Conservation (phyloP, 2,113 vertebrate species). For the Gymnobelideus leadbeateri region DNA sequence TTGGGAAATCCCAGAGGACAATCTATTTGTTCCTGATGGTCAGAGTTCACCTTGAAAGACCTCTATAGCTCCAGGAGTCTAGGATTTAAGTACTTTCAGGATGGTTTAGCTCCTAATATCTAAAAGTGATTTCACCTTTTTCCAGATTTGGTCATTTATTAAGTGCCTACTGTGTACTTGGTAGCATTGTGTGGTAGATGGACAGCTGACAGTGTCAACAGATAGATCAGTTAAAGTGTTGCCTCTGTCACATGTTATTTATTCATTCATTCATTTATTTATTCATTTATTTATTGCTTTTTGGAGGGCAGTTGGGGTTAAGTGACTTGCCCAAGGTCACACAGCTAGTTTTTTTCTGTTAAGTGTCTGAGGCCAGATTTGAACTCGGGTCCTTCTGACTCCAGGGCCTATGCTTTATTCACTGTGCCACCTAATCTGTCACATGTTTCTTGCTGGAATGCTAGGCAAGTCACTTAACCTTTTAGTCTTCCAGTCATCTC, state of each 20-base stretch:
- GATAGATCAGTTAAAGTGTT: neutral
- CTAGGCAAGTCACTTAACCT: neutral
- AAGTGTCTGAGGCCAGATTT: no score
- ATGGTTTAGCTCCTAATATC: neutral
- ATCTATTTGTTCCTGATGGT: neutral
- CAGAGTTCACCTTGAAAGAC: neutral
- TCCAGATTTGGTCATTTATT: neutral
- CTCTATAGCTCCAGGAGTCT: neutral
- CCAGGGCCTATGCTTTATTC: no score
- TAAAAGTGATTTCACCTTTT: neutral
- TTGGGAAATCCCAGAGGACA: neutral
- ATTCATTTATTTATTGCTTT: no score
- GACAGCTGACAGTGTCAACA: neutral
- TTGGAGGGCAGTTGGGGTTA: no score
- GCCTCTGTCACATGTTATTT: neutral
- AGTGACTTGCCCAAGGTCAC: no score
- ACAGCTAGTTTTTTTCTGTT: no score
- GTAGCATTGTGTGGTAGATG: neutral
- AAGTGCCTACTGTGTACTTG: neutral
- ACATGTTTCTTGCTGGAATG: neutral
- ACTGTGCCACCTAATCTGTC: no score
- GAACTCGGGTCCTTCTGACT: no score
- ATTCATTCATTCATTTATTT: no score
- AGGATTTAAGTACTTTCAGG: neutral
- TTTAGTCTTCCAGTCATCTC: neutral